phyloP scores from a whole-genome alignment of 1,140 invertebrate species.

The Antheraea mylitta region DNA sequence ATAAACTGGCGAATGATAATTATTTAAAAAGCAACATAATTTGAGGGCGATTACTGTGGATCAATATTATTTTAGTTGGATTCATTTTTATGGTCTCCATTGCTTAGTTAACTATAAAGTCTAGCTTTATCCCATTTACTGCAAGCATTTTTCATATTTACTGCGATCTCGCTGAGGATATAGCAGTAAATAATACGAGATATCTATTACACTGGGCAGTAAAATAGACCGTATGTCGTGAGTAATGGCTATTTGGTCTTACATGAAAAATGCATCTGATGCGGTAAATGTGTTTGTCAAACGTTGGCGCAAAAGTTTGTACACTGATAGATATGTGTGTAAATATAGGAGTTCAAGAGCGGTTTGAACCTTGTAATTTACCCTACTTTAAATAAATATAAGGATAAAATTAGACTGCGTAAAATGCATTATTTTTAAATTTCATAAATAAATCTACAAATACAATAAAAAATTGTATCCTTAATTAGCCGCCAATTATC shows the following conservation, averaged over 20 bases:
- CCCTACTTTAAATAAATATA: too few species aligned
- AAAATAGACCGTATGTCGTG: background rate
- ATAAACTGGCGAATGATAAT: too few species aligned
- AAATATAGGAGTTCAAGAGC: too few species aligned
- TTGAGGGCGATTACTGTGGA: too few species aligned
- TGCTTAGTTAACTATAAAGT: background rate
- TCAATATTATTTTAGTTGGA: background rate
- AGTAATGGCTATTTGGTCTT: background rate
- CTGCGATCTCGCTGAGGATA: background rate
- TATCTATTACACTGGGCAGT: background rate
- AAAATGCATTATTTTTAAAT: too few species aligned
- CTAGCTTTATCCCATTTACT: background rate
- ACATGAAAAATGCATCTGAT: constrained; percentile 1
- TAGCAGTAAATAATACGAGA: background rate
- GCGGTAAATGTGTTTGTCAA: background rate
- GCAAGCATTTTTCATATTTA: background rate
- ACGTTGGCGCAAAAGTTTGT: background rate
- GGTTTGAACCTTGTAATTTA: too few species aligned
- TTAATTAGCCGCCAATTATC: too few species aligned
- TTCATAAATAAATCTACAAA: too few species aligned
- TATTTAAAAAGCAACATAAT: too few species aligned
- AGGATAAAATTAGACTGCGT: too few species aligned
- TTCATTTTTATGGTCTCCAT: background rate
- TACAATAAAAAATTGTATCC: too few species aligned
- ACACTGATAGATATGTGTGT: background rate